phyloP scores from a whole-genome alignment of 2,888 invertebrate genomes.

The Aleiodes testaceus region DNA sequence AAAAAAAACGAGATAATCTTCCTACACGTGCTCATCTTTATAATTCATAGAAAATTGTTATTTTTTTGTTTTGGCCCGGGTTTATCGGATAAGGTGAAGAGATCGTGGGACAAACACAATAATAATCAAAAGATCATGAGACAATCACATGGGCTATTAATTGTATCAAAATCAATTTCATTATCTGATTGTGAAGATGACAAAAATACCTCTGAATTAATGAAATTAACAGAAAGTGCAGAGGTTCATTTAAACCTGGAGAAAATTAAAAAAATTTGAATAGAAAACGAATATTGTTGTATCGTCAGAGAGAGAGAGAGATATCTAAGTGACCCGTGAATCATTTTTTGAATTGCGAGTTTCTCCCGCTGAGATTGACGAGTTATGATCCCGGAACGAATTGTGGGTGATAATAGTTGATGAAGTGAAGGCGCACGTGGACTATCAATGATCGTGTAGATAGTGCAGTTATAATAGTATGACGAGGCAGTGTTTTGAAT shows the following conservation, averaged over 20 bases:
- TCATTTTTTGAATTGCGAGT: background rate
- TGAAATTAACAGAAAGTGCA: too few species aligned
- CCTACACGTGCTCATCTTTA: background rate
- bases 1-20: background rate
- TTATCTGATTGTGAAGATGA: too few species aligned
- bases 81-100: conserved; percentile 25
- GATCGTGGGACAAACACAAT: conserved; percentile 18
- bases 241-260: background rate
- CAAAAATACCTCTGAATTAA: too few species aligned
- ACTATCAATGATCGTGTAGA: conserved; percentile 43
- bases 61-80: conserved; percentile 4
- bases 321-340: background rate
- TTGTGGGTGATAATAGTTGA: conserved; percentile 20
- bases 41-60: background rate
- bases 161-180: background rate
- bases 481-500: conserved; percentile 15
- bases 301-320: background rate
- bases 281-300: background rate
- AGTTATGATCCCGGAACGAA: conserved; percentile 13
- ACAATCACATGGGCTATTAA: background rate
- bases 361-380: background rate
- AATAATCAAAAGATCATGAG: background rate
- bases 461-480: conserved; percentile 43
- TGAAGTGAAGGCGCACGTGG: conserved; percentile 43
- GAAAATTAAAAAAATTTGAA: background rate